These are phyloP conservation scores for Phyllostomus discolor DNA, from an alignment of 2,113 vertebrate species.

Conservation along the genomic window DNA sequence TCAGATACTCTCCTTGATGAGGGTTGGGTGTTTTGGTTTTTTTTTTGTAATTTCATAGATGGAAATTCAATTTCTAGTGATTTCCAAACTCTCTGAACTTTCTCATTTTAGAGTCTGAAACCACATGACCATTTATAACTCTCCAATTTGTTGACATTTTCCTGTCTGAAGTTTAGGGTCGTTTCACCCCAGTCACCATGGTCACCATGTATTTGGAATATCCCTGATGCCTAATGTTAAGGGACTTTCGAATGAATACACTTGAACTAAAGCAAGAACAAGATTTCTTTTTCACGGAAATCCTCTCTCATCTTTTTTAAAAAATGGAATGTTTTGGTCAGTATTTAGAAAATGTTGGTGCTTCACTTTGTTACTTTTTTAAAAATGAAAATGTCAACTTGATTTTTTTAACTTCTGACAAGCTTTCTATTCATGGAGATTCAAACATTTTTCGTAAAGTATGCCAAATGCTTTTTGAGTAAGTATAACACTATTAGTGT, in stretches of 20 bases:
- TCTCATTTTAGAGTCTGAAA: neutral
- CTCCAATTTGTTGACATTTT: neutral
- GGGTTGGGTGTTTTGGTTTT: neutral
- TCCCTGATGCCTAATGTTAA: neutral
- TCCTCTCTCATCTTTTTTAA: neutral
- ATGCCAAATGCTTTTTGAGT: neutral
- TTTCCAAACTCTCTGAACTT: slow-evolving; percentile 37
- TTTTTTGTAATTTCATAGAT: neutral
- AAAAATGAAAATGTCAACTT: neutral
- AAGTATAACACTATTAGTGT: neutral
- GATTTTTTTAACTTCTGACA: neutral
- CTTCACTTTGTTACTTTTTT: neutral
- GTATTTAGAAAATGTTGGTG: neutral
- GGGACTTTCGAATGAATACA: neutral
- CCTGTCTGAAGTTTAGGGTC: neutral
- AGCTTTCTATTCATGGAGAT: neutral
- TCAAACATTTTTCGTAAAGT: neutral
- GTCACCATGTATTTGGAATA: neutral
- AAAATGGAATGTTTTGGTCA: neutral
- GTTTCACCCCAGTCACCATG: neutral
- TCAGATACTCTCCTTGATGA: neutral
- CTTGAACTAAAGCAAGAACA: neutral
- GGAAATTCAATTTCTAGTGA: slow-evolving; percentile 49
- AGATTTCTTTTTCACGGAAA: neutral
- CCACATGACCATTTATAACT: neutral